A percentile compares a stretch with the other conserved stretches of the same genome.
Conservation (phyloP, 1,140 invertebrate genomes). For the Lethrus apterus region DNA sequence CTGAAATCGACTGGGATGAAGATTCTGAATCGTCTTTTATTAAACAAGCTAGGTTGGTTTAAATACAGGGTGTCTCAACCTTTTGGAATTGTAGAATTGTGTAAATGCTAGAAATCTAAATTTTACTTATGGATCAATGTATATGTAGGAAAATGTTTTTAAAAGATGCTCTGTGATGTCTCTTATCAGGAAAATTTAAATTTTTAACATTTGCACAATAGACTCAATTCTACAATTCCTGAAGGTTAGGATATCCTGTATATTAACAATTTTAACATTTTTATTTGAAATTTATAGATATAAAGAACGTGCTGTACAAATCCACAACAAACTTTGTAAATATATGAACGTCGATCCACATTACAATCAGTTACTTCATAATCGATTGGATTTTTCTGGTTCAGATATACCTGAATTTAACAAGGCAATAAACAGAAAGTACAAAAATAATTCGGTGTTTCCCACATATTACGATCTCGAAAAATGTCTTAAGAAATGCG, state of each 20-base stretch:
- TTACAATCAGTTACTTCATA: slow-evolving; percentile 42
- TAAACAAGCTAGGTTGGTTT: slow-evolving; percentile 42
- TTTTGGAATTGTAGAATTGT: too few relatives aligned
- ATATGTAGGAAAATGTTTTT: too few relatives aligned
- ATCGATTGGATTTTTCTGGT: slow-evolving; percentile 40
- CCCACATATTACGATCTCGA: slow-evolving; percentile 53
- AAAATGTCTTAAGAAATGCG: slow-evolving; percentile 43
- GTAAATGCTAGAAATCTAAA: too few relatives aligned
- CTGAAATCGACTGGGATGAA: slow-evolving; percentile 45
- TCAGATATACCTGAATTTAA: slow-evolving; percentile 47
- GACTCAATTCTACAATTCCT: too few relatives aligned
- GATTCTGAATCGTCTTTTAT: slow-evolving; percentile 48
- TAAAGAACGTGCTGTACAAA: slow-evolving; percentile 28
- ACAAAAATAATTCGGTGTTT: slow-evolving; percentile 43
- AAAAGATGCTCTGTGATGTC: too few relatives aligned
- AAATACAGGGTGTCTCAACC: too few relatives aligned
- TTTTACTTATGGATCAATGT: not conserved
- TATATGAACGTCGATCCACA: slow-evolving; percentile 45
- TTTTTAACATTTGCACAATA: too few relatives aligned
- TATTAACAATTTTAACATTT: too few relatives aligned
- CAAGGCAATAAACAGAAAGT: slow-evolving; percentile 46
- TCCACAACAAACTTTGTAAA: slow-evolving; percentile 47
- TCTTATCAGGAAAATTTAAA: too few relatives aligned
- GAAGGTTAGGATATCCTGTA: too few relatives aligned
- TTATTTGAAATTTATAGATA: too few relatives aligned